Conservation (phyloP, 2,797 vertebrate genomes). For the Momotus momota region DNA sequence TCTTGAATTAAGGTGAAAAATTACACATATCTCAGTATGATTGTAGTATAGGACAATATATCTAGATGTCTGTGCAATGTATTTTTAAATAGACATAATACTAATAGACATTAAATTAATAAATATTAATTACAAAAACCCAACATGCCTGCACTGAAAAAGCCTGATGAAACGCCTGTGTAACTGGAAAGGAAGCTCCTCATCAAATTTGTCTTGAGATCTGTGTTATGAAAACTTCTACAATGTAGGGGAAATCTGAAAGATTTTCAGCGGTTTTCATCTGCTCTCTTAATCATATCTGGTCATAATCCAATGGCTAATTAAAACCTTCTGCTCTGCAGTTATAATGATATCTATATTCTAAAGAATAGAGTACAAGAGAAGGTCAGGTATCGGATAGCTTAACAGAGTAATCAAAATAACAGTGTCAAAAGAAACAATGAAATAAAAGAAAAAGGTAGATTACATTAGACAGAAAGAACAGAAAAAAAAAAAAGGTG, state of each 20-base stretch:
- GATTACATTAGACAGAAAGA: not conserved
- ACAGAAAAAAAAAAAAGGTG: not conserved
- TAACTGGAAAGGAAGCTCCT: not conserved
- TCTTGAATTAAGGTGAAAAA: not conserved
- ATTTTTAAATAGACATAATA: not conserved
- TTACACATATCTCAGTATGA: not conserved
- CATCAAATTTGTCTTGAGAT: not conserved
- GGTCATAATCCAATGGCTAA: not conserved
- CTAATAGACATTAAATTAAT: not conserved
- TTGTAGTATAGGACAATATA: not conserved
- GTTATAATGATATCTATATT: not conserved
- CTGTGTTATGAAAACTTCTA: not conserved
- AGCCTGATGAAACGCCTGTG: not conserved
- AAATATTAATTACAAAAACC: not conserved
- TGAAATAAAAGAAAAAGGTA: not conserved
- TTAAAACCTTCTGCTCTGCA: not conserved
- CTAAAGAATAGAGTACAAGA: not conserved
- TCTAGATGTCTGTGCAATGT: not conserved
- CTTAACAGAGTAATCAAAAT: not conserved
- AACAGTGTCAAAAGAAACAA: not conserved
- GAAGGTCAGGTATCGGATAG: not conserved
- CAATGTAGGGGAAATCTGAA: not conserved
- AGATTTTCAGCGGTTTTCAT: not conserved
- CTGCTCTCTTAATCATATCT: not conserved
- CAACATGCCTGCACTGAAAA: too few relatives aligned